phyloP scores from a whole-genome alignment of 2,797 vertebrate genomes.

The Tinamus major region DNA sequence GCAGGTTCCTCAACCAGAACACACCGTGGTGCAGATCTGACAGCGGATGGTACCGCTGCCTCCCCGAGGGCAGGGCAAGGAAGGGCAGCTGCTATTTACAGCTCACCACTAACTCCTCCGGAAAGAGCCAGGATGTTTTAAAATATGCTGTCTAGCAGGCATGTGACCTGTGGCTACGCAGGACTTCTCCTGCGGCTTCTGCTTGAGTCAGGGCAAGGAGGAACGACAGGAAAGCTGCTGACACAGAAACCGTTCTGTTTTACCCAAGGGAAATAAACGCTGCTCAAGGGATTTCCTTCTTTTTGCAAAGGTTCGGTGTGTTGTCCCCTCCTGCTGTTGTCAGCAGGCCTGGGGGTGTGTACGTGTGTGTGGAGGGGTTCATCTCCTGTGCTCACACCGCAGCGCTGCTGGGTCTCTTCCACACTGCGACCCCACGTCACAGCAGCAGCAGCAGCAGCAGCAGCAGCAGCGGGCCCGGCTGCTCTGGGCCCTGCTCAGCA shows the following conservation, averaged over 20 bases:
- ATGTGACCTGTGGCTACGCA: neutral
- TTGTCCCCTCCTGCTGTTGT: neutral
- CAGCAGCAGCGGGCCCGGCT: too few species aligned
- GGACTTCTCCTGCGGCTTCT: neutral
- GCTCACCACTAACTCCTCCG: neutral
- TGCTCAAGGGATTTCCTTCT: neutral
- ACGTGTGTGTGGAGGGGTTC: too few species aligned
- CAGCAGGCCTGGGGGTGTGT: neutral
- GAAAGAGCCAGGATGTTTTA: neutral
- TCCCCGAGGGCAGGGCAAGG: neutral
- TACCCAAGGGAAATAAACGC: neutral
- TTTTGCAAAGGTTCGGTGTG: neutral
- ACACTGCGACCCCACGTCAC: too few species aligned
- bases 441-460: too few species aligned
- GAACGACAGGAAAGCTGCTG: neutral
- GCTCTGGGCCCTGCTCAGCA: too few species aligned
- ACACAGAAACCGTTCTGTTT: conserved; percentile 1
- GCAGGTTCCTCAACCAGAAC: neutral
- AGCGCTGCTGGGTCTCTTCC: neutral
- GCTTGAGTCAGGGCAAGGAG: neutral
- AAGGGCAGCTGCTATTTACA: neutral
- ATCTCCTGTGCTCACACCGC: neutral
- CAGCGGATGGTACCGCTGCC: neutral
- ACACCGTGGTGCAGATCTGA: neutral
- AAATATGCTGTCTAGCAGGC: neutral